Evolutionary conservation across 1,140 invertebrate species (phyloP), one percentile per base, ranked within the genome.

Genomic region (Lepidotrigona ventralis): DNA sequence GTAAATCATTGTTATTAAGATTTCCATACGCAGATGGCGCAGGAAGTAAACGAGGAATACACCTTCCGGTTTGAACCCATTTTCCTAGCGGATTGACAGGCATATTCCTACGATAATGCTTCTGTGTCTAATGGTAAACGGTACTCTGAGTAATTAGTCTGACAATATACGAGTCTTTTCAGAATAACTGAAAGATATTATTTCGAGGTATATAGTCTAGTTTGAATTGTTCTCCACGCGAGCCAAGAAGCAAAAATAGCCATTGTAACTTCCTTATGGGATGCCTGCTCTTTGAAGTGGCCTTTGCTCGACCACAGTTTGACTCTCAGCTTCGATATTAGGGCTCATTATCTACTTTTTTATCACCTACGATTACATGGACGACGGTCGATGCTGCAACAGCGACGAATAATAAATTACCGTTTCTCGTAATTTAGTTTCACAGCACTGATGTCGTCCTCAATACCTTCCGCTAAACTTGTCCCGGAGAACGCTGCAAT

Each of bases 1-100:
- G 51, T 79, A 83, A 79, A 83, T 83, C 81, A 83, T 79, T 78
- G 54, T 72, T 78, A 83, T 83, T 83, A 39, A 72, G 54, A 71
- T 83, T 82, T 82, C n/a, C 74, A 79, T 68, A 39, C 54, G 66
- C 54, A 72, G 51, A 33, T 46, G 51, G 33, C 69, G 33, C 58
- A 51, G 76, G 69, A 83, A 71, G 58, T 69, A 82, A 77, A 54
- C 29, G 17, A 2, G 15, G 54, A 51, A 53, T 12, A 29, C 46
- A 4, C 5, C 58, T 66, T 63, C 81, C 81, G 68, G 68, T 69
- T 46, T 60, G n/a, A 54, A 19, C 2, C 21, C 53, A 56, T 29
- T 8, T 19, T 56, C 39, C 58, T 75, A 33, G 17, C 23, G 17
- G 46, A 75, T 60, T 58, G 2, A 11, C 15, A 46, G 60, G n/a